These are phyloP conservation scores for Ladona fulva DNA, from an alignment of 1,140 invertebrate species.

Conservation along the genomic window DNA sequence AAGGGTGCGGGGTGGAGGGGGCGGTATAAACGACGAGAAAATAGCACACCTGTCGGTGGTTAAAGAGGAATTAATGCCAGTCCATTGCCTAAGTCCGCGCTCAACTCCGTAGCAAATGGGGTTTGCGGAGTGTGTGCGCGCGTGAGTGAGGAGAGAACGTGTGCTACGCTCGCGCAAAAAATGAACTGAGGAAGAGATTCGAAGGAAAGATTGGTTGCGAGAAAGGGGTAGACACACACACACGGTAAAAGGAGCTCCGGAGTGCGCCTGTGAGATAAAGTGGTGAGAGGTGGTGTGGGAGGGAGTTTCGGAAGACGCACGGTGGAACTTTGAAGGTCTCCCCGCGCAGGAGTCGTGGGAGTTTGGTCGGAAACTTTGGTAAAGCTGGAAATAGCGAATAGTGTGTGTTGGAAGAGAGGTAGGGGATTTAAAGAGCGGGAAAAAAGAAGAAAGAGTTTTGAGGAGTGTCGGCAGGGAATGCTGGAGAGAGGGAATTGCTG, in stretches of 20 bases:
- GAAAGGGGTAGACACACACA: neutral
- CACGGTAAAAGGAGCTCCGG: neutral
- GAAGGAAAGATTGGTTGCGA: neutral
- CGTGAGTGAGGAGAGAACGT: too few relatives aligned
- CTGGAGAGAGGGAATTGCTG: neutral
- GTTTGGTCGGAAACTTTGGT: neutral
- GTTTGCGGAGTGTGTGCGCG: neutral
- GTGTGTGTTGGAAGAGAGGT: neutral
- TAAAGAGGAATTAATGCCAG: conserved; percentile 9
- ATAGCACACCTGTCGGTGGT: conserved; percentile 2
- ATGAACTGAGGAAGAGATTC: neutral
- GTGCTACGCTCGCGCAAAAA: too few relatives aligned
- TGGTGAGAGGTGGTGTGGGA: neutral
- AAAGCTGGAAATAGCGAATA: conserved; percentile 5
- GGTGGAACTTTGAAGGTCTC: neutral
- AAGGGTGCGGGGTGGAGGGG: too few relatives aligned
- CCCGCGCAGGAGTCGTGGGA: neutral
- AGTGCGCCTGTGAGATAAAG: neutral
- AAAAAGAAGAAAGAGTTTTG: neutral
- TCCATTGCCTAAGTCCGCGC: neutral
- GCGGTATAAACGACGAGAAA: neutral
- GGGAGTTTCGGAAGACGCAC: neutral
- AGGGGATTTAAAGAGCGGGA: neutral
- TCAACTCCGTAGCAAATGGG: conserved; percentile 3
- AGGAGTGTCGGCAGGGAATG: neutral